Conservation (phyloP, 2,888 invertebrate species). For the Eristalis arbustorum region DNA sequence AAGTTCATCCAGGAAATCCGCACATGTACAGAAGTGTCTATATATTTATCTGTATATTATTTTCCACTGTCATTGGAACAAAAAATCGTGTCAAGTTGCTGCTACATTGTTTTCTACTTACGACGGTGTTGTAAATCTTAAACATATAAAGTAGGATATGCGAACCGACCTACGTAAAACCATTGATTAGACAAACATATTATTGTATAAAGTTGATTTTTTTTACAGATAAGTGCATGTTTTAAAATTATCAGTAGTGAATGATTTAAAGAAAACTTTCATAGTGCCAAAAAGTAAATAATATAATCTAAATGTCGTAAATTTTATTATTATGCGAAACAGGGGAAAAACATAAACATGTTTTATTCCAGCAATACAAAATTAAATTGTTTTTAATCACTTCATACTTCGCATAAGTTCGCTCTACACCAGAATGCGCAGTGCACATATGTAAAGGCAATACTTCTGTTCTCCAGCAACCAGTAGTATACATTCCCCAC, state of each 20-base stretch:
- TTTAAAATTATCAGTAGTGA: background rate
- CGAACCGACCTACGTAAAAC: background rate
- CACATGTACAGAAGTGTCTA: too few species aligned
- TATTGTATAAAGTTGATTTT: background rate
- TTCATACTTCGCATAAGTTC: background rate
- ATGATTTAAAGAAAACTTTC: background rate
- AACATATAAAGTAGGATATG: background rate
- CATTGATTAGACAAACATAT: background rate
- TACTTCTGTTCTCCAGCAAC: background rate
- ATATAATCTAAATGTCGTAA: background rate
- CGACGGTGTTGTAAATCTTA: background rate
- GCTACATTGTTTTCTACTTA: background rate
- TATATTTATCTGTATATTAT: background rate
- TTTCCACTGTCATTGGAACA: background rate
- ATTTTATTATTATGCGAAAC: background rate
- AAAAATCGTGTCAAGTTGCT: background rate
- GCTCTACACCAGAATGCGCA: background rate
- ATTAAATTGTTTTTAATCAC: background rate
- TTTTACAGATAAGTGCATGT: background rate
- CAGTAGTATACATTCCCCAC: background rate
- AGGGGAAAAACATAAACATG: background rate
- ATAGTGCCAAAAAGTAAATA: background rate
- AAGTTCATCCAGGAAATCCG: too few species aligned
- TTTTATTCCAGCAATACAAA: background rate
- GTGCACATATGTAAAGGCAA: background rate